Evolutionary conservation across 1,140 invertebrate species (phyloP).

Genomic region (Pseudomyrmex pallidus): DNA sequence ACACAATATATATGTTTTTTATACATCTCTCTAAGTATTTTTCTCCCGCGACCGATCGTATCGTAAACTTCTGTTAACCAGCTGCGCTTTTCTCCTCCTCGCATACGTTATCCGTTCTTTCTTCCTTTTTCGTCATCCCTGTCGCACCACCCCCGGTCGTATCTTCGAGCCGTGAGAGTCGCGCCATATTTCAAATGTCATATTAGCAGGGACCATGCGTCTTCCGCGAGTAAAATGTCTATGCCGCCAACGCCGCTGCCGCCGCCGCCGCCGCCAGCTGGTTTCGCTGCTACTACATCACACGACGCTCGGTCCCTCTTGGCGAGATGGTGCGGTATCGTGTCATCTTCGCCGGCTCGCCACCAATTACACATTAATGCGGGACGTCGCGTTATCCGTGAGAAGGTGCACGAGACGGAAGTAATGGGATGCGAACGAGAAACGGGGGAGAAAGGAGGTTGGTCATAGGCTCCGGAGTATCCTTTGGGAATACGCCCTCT

Average conservation of each 20-base stretch:
- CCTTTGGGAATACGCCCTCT: conserved; percentile 69
- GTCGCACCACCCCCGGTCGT: conserved; percentile 28
- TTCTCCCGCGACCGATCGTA: conserved; percentile 18
- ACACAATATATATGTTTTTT: neutral
- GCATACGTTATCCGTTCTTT: conserved; percentile 51
- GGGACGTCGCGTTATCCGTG: conserved; percentile 70
- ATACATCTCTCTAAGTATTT: conserved; percentile 13
- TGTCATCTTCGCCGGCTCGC: conserved; percentile 60
- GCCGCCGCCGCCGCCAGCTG: conserved; percentile 44
- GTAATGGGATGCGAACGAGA: conserved; percentile 17
- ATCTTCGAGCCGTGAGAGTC: conserved; percentile 73
- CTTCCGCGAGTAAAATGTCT: conserved; percentile 80
- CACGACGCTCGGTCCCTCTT: conserved; percentile 68
- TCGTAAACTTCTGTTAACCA: conserved; percentile 25
- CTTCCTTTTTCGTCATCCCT: conserved; percentile 50
- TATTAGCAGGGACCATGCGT: conserved; percentile 81
- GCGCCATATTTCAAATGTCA: conserved; percentile 82
- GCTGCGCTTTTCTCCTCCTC: conserved; percentile 22
- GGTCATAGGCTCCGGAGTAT: conserved; percentile 22
- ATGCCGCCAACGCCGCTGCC: conserved; percentile 54
- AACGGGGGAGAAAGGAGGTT: neutral
- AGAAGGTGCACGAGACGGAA: conserved; percentile 65
- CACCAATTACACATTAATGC: conserved; percentile 80
- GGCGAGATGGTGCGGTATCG: conserved; percentile 71
- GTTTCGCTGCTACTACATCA: conserved; percentile 75